Evolutionary conservation across 1,140 invertebrate genomes (phyloP), one percentile per base, ranked within the genome.

Genomic region (Drosophila repleta): DNA sequence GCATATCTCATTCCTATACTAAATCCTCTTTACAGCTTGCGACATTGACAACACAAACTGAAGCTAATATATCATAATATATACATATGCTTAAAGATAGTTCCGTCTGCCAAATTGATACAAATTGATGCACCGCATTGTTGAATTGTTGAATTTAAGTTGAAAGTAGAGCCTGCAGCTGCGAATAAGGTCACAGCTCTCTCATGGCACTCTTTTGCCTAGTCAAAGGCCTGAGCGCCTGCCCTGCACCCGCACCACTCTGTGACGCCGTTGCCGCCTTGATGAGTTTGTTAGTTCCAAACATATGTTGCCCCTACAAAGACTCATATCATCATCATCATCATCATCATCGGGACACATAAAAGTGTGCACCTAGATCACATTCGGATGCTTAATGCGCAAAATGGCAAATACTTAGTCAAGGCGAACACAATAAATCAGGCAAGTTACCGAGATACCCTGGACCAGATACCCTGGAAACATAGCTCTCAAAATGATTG

Each of bases 261-360:
- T 24, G 21, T 48, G 29, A 39, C 39, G 55, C 24, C 57, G 48
- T 49, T 55, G 17, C 17, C 39, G 72, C 41, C 62, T 39, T 76
- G 73, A 80, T 69, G 68, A 81, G 64, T 66, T 76, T 81, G 79
- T 81, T 74, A 69, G 79, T 51, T 65, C 51, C 63, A 69, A 76
- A 66, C 60, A 76, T 67, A 39, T 73, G 77, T 80, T 76, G 63
- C 29, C 53, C 53, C 45, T 70, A 61, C 53, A 79, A 68, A 77
- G 64, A 77, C 32, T 58, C 35, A 66, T 61, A 53, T 17, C 46
- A 41, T 29, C 67, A 68, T 20, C 46, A 46, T 29, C 29, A 29
- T 29, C 29, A 29, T 29, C 29, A 10, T 29, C 67, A 68, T 58
- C 26, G 52, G 57, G 15, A 56, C 29, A 37, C 49, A 37, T 6